These are phyloP conservation scores for Silurus glanis DNA, from an alignment of 2,113 vertebrate species.

Conservation along the genomic window DNA sequence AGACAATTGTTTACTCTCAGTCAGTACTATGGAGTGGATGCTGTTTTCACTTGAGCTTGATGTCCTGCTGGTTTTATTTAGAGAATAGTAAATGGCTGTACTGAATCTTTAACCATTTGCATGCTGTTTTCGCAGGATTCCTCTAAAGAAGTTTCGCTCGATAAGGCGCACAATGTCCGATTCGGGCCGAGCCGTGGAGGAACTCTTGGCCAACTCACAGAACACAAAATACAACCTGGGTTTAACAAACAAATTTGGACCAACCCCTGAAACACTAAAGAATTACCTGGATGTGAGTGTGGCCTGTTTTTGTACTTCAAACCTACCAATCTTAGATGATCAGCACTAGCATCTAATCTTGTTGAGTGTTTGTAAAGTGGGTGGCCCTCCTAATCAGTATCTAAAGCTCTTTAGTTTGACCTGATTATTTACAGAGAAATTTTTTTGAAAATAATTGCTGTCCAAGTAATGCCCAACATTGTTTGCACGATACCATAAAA, in stretches of 20 bases:
- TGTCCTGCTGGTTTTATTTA: not conserved
- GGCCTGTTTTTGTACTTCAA: not conserved
- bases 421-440: not conserved
- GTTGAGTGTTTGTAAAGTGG: not conserved
- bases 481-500: not conserved
- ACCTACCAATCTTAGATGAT: not conserved
- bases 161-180: slow-evolving; percentile 77
- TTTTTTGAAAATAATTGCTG: not conserved
- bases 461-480: not conserved
- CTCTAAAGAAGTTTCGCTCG: slow-evolving; percentile 83
- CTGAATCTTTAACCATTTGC: not conserved
- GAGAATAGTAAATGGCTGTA: not conserved
- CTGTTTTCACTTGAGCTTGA: not conserved
- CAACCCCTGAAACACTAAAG: slow-evolving; percentile 85
- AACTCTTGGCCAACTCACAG: slow-evolving; percentile 63
- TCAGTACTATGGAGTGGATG: not conserved
- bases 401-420: not conserved
- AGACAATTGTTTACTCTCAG: not conserved
- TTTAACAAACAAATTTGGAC: slow-evolving; percentile 63
- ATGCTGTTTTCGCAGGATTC: slow-evolving; percentile 72
- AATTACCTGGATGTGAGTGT: slow-evolving; percentile 88
- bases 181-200: slow-evolving; percentile 67
- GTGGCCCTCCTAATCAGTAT: not conserved
- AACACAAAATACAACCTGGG: slow-evolving; percentile 79
- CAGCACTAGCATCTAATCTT: slow-evolving; percentile 15